These are phyloP conservation scores for Falco rusticolus DNA, from an alignment of 2,797 vertebrate genomes.

Conservation along the genomic window DNA sequence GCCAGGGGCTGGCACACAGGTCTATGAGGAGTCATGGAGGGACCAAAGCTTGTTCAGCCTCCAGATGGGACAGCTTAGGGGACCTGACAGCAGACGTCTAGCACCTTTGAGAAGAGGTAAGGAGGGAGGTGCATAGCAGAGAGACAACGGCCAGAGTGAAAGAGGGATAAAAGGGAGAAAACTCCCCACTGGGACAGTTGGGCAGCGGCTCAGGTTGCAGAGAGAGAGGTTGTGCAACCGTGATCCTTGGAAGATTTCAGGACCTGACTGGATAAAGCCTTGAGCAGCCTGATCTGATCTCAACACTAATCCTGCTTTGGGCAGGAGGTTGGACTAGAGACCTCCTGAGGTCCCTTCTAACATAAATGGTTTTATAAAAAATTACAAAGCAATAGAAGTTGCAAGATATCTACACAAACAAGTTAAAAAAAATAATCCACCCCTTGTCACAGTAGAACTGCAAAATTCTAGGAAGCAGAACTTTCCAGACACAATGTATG, in stretches of 20 bases:
- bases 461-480: background rate
- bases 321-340: background rate
- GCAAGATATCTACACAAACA: background rate
- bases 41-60: background rate
- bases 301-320: background rate
- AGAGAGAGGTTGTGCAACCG: background rate
- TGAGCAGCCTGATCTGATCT: background rate
- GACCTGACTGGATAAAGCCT: background rate
- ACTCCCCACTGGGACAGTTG: background rate
- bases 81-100: background rate
- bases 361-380: background rate
- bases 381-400: background rate
- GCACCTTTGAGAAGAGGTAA: background rate
- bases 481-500: background rate
- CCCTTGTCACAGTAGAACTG: background rate
- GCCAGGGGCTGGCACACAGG: background rate
- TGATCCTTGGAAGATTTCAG: background rate
- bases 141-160: background rate
- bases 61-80: accelerated
- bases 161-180: background rate
- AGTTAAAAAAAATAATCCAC: background rate
- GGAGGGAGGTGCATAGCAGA: background rate
- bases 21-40: background rate
- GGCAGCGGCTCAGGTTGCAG: background rate
- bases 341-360: background rate